phyloP scores from a whole-genome alignment of 2,113 vertebrate species.

The Stictonetta naevosa region DNA sequence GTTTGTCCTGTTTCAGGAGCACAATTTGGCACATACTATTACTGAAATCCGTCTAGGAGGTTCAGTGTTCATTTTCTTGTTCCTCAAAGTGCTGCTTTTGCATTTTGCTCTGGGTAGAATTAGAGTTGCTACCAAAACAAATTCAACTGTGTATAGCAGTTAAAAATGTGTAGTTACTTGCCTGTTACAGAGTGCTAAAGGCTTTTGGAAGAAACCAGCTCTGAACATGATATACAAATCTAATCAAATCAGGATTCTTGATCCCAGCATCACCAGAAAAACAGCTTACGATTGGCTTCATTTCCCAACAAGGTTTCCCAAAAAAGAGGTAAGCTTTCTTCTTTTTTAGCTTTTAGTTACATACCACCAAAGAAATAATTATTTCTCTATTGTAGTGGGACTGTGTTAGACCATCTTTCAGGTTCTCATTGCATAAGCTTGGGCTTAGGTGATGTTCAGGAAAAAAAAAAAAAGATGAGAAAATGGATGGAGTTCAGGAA shows the following conservation, averaged over 20 bases:
- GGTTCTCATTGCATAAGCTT: neutral
- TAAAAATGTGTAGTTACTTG: neutral
- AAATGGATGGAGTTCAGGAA: neutral
- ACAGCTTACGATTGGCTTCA: constrained; percentile 78
- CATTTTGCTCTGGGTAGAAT: neutral
- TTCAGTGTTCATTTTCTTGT: neutral
- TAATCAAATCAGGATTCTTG: constrained; percentile 81
- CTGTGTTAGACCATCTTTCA: neutral
- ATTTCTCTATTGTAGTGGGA: neutral
- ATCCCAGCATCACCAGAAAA: constrained; percentile 78
- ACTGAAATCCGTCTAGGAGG: neutral
- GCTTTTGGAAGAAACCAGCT: constrained; percentile 84
- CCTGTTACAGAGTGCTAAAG: constrained; percentile 70
- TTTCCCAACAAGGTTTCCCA: constrained; percentile 77
- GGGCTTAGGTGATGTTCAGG: neutral
- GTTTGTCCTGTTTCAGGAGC: neutral
- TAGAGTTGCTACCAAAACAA: neutral
- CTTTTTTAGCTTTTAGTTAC: neutral
- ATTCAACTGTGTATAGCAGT: neutral
- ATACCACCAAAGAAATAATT: neutral
- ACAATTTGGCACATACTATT: neutral
- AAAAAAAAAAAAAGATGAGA: neutral
- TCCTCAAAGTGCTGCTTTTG: neutral
- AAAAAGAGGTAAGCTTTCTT: constrained; percentile 72
- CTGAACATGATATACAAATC: constrained; percentile 80